Evolutionary conservation across 2,888 invertebrate genomes (phyloP).

Genomic region (Euphydryas editha): DNA sequence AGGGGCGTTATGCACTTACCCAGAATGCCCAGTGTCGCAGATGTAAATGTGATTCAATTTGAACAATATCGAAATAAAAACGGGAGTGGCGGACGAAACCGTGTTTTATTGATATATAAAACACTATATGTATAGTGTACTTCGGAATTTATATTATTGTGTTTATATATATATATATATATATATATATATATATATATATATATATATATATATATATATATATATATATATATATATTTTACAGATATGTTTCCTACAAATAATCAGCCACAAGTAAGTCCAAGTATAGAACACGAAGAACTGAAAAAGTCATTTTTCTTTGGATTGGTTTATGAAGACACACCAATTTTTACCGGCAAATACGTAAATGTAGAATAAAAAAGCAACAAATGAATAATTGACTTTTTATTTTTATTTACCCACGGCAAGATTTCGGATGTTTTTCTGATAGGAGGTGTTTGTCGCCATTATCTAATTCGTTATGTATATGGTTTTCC

Average conservation of each 20-base stretch:
- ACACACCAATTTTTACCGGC: slow-evolving; percentile 23
- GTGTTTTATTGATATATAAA: no score
- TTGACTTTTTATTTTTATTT: not conserved
- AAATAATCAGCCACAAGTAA: not conserved
- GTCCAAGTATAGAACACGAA: not conserved
- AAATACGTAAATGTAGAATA: not conserved
- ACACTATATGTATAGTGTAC: no score
- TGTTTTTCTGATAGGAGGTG: not conserved
- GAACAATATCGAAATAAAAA: no score
- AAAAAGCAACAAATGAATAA: not conserved
- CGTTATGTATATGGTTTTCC: not conserved
- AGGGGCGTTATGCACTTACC: no score
- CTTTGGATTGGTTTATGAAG: slow-evolving; percentile 22
- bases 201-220: no score
- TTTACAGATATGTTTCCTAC: slow-evolving; percentile 19
- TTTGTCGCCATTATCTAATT: not conserved
- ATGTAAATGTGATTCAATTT: no score
- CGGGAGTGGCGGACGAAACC: no score
- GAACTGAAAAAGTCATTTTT: slow-evolving; percentile 14
- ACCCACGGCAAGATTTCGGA: not conserved
- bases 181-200: no score
- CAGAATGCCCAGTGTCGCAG: no score
- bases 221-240: no score
- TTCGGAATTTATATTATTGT: no score
- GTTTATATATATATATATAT: no score